Evolutionary conservation across 2,888 invertebrate species (phyloP).

Genomic region (Strigamia crassipes): DNA sequence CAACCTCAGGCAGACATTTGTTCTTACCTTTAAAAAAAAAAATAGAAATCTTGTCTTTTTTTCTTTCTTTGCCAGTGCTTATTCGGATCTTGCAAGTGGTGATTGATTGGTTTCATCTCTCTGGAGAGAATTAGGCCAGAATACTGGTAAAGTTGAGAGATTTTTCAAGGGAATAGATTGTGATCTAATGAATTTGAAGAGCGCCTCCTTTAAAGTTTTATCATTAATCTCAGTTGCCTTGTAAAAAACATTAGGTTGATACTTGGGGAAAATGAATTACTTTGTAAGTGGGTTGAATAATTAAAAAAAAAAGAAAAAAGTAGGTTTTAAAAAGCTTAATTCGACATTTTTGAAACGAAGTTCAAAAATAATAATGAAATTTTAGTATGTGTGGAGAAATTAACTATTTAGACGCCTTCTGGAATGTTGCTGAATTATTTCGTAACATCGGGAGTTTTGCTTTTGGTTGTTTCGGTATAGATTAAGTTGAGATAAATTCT

Average conservation of each 20-base stretch:
- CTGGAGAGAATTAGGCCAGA: conserved; percentile 5
- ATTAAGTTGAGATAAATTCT: not conserved
- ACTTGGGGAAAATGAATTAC: not conserved
- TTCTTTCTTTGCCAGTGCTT: conserved; percentile 1
- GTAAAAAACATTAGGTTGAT: not conserved
- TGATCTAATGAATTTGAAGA: conserved; percentile 16
- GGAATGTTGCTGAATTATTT: not conserved
- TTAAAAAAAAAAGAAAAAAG: not conserved
- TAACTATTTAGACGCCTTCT: not conserved
- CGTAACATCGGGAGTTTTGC: not conserved
- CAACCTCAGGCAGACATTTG: not conserved
- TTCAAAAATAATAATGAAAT: too few species aligned
- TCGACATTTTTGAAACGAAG: too few species aligned
- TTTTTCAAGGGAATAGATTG: conserved; percentile 13
- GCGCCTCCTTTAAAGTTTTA: not conserved
- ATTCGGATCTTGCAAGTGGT: not conserved
- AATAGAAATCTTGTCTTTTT: not conserved
- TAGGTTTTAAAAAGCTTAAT: too few species aligned
- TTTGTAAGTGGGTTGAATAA: not conserved
- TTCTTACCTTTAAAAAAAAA: not conserved
- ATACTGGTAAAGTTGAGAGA: not conserved
- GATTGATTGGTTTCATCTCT: not conserved
- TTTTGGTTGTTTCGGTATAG: not conserved
- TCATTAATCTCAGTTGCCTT: not conserved
- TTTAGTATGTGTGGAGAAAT: too few species aligned